Evolutionary conservation across 1,140 invertebrate species (phyloP).

Genomic region (Drosophila pseudoananassae): DNA sequence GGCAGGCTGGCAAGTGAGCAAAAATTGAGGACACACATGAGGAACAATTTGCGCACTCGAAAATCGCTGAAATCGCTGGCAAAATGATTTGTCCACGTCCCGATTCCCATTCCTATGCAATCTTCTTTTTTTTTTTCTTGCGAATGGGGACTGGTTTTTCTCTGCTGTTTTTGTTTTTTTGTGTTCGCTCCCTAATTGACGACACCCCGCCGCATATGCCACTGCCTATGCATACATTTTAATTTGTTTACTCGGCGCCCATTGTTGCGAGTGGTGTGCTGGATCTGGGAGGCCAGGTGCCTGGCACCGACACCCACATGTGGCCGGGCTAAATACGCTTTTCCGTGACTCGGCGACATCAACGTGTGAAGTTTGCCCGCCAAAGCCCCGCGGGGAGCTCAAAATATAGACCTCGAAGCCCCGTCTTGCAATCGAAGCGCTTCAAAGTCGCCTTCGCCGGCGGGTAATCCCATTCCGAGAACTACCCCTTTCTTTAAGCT

Average conservation of each 20-base stretch:
- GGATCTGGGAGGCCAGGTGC: constrained; percentile 22
- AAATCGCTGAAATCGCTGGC: constrained; percentile 56
- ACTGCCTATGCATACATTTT: constrained; percentile 70
- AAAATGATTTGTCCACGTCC: constrained; percentile 65
- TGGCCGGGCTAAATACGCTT: constrained; percentile 68
- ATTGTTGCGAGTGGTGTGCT: constrained; percentile 54
- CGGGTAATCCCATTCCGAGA: neutral
- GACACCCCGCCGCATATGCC: constrained; percentile 34
- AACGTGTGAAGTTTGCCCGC: constrained; percentile 26
- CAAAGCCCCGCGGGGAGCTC: neutral
- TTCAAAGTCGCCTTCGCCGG: neutral
- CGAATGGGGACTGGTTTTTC: neutral
- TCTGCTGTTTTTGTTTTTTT: constrained; percentile 7
- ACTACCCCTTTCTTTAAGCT: constrained; percentile 34
- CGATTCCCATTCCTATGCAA: constrained; percentile 46
- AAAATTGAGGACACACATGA: constrained; percentile 64
- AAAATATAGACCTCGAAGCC: constrained; percentile 13
- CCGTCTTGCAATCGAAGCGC: constrained; percentile 21
- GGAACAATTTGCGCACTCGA: constrained; percentile 58
- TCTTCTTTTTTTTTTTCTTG: constrained; percentile 35
- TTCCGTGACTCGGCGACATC: constrained; percentile 77
- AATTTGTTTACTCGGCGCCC: constrained; percentile 76
- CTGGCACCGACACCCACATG: constrained; percentile 40
- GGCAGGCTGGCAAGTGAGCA: constrained; percentile 36
- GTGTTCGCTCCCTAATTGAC: constrained; percentile 56